Evolutionary conservation across 2,888 invertebrate genomes (phyloP), one percentile per base, ranked within the genome.

Genomic region (Microctonus brassicae): DNA sequence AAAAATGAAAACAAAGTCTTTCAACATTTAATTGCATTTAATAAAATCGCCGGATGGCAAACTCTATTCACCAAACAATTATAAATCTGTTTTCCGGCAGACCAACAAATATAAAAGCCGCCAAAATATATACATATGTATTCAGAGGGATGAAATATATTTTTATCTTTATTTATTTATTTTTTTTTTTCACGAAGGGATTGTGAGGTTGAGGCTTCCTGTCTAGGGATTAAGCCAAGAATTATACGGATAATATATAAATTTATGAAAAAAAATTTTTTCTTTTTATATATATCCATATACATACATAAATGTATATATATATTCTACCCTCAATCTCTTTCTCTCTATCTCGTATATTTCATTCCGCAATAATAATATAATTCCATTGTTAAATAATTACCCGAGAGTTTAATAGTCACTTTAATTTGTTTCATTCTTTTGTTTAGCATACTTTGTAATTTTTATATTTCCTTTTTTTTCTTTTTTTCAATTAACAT

Each of bases 11-110:
- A 73, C 72, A 73, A 67, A 70, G 75, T 82, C 85, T 86, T 63
- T 86, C 85, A 84, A 85, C 83, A 83, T 84, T 85, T 85, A 86
- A 86, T 86, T 83, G 81, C 78, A 81, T 85, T 85, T 83, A 82
- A 82, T 81, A 79, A 81, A 76, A 77, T 77, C 78, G 71, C 74
- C 52, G 58, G 67, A 72, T 65, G 58, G 36, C 72, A 71, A 69
- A 74, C 73, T 58, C n/a, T 34, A 29, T 29, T 58, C 33, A 74
- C 42, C 72, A n/a, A 64, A 63, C 69, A 24, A 42, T 83, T 83
- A 81, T 83, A 83, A 83, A 82, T 83, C 83, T 80, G 82, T 83
- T 83, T 83, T 80, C 80, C 78, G 74, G 68, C 29, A 66, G 57
- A 47, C 39, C 26, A 26, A 52, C 5, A 7, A 11, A 22, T 17